Conservation (phyloP, 2,797 vertebrate genomes). For the Otus scops region DNA sequence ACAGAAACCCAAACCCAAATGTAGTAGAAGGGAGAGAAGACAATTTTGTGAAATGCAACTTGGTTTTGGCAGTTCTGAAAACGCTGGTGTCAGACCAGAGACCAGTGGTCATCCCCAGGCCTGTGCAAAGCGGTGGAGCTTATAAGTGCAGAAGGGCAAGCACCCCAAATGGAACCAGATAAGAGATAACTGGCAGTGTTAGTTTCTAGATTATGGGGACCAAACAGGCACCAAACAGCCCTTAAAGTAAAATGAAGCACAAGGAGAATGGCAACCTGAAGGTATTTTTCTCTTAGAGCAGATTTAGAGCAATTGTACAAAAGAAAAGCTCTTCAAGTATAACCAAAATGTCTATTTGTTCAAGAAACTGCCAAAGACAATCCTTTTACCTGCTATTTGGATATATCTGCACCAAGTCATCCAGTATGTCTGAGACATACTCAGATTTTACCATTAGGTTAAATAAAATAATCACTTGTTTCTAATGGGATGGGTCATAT, state of each 20-base stretch:
- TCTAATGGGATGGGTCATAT: background rate
- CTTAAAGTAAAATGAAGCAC: background rate
- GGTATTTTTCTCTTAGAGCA: background rate
- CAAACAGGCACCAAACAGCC: background rate
- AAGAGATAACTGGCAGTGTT: background rate
- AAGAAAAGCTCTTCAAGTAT: background rate
- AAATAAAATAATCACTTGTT: background rate
- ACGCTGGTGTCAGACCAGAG: background rate
- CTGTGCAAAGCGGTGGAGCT: accelerated
- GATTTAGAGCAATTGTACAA: background rate
- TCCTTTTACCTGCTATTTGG: background rate
- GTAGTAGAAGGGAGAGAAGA: background rate
- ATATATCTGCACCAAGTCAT: background rate
- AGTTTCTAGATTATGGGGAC: background rate
- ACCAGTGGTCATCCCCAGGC: background rate
- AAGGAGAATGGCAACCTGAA: background rate
- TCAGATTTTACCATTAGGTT: background rate
- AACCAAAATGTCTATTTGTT: background rate
- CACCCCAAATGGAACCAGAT: background rate
- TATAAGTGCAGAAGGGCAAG: background rate
- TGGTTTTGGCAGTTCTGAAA: background rate
- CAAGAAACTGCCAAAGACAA: background rate
- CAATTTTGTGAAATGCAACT: background rate
- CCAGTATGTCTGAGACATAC: background rate
- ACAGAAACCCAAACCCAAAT: background rate